These are phyloP conservation scores for Squalus acanthias DNA, from an alignment of 2,797 vertebrate species.

Conservation along the genomic window DNA sequence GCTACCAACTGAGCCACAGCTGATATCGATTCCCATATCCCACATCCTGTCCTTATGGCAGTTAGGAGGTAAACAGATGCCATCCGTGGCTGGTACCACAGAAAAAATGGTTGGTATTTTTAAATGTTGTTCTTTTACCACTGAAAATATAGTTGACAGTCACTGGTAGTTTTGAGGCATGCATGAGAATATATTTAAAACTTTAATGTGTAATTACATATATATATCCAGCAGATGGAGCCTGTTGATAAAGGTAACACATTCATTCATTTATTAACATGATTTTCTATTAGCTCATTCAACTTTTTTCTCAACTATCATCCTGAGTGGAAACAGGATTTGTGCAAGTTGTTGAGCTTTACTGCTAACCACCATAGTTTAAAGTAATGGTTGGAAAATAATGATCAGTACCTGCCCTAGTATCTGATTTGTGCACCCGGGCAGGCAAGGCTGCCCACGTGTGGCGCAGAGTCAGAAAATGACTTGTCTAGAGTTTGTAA, in stretches of 20 bases:
- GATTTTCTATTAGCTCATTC: background rate
- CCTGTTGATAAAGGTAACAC: background rate
- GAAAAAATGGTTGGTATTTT: background rate
- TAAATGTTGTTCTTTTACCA: background rate
- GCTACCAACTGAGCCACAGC: background rate
- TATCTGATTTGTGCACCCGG: too few species aligned
- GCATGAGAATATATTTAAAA: background rate
- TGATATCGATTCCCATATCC: background rate
- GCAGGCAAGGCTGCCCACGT: background rate
- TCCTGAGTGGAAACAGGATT: background rate
- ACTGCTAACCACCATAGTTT: background rate
- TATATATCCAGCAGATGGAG: constrained; percentile 7
- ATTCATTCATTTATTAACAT: background rate
- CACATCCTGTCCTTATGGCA: background rate
- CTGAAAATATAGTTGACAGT: background rate
- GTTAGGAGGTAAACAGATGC: background rate
- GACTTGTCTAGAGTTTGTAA: background rate
- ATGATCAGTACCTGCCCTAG: background rate
- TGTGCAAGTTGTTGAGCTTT: background rate
- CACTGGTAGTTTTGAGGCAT: background rate
- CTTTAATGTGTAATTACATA: background rate
- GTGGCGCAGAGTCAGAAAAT: background rate
- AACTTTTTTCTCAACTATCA: background rate
- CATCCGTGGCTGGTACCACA: background rate
- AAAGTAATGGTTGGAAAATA: background rate